Evolutionary conservation across 2,888 invertebrate species (phyloP), one percentile per base, ranked within the genome.

Genomic region (Drosophila atripex): DNA sequence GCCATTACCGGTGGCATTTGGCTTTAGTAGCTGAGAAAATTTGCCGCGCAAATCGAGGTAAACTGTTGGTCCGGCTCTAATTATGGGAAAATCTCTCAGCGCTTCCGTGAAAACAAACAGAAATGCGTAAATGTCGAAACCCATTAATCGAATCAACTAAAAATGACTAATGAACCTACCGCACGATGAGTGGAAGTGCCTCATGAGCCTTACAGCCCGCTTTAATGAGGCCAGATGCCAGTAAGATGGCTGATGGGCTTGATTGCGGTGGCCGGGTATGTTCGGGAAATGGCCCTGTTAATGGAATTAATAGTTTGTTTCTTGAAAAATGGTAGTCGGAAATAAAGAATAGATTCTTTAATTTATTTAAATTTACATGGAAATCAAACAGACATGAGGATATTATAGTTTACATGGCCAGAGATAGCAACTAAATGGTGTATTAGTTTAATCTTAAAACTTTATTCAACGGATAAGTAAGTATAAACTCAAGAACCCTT

Each of bases 141-240:
- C 54, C 87, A 89, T 89, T 89, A 83, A 88, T 85, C 83, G 83
- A 78, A 86, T 89, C 85, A 80, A 80, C 82, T 82, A 69, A 74
- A 84, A 82, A 71, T 84, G 76, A 80, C 85, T 83, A 86, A 88
- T 84, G 86, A 76, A 69, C 57, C 41, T 41, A 43, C 35, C 61
- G 56, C 84, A 75, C 71, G 76, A 66, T 45, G 54, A 75, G 54
- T 68, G 63, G 55, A 66, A 57, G 52, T 65, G 72, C 47, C 25
- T n/a, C 32, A 52, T 39, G 41, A 61, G 69, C 46, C 58, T 35
- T 52, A 28, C 32, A 63, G 9, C 23, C 30, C 53, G 65, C 21
- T 65, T 46, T 64, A 64, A 64, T 64, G 53, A 28, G 65, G 35
- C 53, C 65, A 64, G 46, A 38, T 53, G 53, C 30, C 16, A 38